Evolutionary conservation across 2,888 invertebrate genomes (phyloP).

Genomic region (Geotrupes spiniger): DNA sequence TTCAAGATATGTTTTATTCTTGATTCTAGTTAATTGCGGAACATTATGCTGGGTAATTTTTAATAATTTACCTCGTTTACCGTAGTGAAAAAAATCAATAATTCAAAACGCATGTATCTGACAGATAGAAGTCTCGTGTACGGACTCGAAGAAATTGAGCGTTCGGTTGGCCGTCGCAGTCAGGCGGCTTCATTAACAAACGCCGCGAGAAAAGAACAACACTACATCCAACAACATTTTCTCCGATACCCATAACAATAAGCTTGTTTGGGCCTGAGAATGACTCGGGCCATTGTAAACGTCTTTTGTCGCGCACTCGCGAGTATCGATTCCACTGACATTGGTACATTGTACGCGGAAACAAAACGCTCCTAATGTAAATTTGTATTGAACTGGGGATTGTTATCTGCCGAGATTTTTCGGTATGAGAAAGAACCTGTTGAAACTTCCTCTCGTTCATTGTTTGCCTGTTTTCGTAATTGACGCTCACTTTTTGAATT

Average conservation of each 20-base stretch:
- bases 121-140: slow-evolving; percentile 19
- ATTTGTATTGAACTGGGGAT: slow-evolving; percentile 32
- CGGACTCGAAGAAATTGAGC: slow-evolving; percentile 2
- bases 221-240: slow-evolving; percentile 32
- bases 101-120: slow-evolving; percentile 12
- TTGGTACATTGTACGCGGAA: slow-evolving; percentile 29
- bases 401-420: slow-evolving; percentile 28
- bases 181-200: slow-evolving; percentile 17
- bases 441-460: slow-evolving; percentile 17
- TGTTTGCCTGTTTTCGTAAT: slow-evolving; percentile 6
- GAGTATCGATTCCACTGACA: slow-evolving; percentile 33
- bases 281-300: slow-evolving; percentile 41
- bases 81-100: no score
- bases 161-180: not conserved
- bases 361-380: slow-evolving; percentile 35
- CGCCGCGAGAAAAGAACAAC: slow-evolving; percentile 33
- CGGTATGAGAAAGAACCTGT: slow-evolving; percentile 24
- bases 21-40: no score
- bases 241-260: slow-evolving; percentile 33
- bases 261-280: slow-evolving; percentile 41
- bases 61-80: no score
- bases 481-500: slow-evolving; percentile 5
- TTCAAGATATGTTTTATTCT: no score
- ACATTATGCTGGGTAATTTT: no score
- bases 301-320: slow-evolving; percentile 39